A percentile compares a stretch with the other conserved stretches of the same genome.
phyloP scores from a whole-genome alignment of 2,113 vertebrate genomes.

The Craseonycteris thonglongyai region DNA sequence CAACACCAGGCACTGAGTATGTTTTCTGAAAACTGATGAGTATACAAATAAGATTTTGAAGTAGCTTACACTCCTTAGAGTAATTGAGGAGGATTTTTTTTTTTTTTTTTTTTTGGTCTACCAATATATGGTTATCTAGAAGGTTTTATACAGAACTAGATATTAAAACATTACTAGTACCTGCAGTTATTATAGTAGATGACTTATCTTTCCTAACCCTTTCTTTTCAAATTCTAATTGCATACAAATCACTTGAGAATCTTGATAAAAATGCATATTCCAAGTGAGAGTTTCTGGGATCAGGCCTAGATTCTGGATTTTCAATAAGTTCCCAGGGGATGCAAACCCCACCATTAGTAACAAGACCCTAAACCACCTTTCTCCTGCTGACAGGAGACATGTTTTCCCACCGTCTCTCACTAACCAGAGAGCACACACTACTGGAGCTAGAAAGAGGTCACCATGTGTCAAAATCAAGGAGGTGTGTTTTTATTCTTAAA shows the following conservation, averaged over 20 bases:
- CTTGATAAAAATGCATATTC: neutral
- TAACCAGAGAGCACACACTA: neutral
- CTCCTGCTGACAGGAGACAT: neutral
- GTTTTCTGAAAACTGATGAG: constrained; percentile 8
- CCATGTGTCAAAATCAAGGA: neutral
- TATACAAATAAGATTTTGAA: neutral
- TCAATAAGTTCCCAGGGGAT: neutral
- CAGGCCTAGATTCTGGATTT: neutral
- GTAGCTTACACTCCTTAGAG: neutral
- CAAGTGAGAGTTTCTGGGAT: neutral
- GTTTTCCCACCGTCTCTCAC: neutral
- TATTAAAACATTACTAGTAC: neutral
- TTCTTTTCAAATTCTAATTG: neutral
- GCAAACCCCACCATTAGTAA: neutral
- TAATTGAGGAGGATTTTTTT: neutral
- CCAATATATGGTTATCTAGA: neutral
- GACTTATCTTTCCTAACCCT: neutral
- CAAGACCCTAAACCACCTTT: neutral
- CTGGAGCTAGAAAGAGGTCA: neutral
- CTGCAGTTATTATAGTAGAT: neutral
- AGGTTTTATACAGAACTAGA: neutral
- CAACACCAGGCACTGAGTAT: neutral
- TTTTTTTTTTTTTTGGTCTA: neutral
- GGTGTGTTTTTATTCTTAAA: neutral
- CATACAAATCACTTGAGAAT: neutral